Evolutionary conservation across 1,140 invertebrate species (phyloP).

Genomic region (Lepidostoma basale): DNA sequence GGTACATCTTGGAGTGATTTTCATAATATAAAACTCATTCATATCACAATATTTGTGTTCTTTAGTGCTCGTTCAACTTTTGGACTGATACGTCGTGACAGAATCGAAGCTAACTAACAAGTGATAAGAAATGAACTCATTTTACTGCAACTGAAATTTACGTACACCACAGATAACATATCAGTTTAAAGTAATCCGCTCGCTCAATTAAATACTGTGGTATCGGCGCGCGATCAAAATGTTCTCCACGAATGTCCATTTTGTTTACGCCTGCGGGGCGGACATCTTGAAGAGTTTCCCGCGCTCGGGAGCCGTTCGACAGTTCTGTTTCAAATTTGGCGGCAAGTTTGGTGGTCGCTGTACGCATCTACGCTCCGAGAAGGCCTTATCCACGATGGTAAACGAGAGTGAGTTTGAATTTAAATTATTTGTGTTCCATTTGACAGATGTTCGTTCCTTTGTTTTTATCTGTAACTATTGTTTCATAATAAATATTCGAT

Average conservation of each 20-base stretch:
- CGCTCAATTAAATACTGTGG: neutral
- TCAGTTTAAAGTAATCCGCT: neutral
- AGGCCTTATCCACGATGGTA: neutral
- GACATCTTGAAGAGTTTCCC: conserved; percentile 1
- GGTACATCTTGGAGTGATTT: neutral
- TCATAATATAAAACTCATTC: neutral
- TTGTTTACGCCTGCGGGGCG: neutral
- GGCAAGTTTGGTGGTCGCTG: neutral
- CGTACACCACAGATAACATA: neutral
- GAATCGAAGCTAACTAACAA: neutral
- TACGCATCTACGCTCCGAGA: neutral
- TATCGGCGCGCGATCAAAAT: neutral
- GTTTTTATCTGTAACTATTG: neutral
- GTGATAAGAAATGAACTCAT: neutral
- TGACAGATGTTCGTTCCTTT: neutral
- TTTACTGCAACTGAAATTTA: neutral
- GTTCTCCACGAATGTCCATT: neutral
- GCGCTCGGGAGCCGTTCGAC: neutral
- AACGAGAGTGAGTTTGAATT: conserved; percentile 11
- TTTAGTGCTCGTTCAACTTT: neutral
- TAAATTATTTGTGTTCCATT: neutral
- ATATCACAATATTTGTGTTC: neutral
- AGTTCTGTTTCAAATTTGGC: conserved; percentile 1
- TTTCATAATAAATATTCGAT: neutral
- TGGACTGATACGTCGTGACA: neutral